phyloP scores from a whole-genome alignment of 1,140 invertebrate genomes.

The Hyles vespertilio region DNA sequence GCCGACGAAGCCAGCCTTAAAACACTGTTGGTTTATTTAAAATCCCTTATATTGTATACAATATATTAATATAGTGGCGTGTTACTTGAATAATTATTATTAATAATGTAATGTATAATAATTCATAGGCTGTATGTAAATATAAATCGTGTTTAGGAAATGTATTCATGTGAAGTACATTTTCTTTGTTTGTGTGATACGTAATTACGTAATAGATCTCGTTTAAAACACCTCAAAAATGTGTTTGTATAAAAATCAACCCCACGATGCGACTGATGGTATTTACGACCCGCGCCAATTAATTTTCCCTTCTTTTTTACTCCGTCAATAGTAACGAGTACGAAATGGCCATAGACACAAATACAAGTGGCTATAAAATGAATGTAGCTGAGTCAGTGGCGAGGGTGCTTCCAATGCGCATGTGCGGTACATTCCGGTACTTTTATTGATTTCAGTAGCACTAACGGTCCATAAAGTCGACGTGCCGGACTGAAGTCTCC shows the following conservation, averaged over 20 bases:
- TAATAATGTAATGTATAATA: conserved; percentile 27
- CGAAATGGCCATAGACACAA: conserved; percentile 74
- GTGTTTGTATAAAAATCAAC: conserved; percentile 30
- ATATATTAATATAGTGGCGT: conserved; percentile 22
- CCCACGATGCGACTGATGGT: conserved; percentile 25
- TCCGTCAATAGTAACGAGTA: conserved; percentile 63
- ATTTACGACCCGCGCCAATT: conserved; percentile 48
- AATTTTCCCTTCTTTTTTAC: conserved; percentile 59
- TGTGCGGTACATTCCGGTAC: conserved; percentile 77
- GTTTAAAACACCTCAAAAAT: conserved; percentile 13
- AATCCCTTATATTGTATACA: background rate
- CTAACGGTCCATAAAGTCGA: conserved; percentile 75
- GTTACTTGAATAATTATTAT: conserved; percentile 28
- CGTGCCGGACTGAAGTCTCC: conserved; percentile 60
- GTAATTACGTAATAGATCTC: no score
- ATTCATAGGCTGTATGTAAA: conserved; percentile 19
- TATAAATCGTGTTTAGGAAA: background rate
- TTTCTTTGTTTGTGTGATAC: background rate
- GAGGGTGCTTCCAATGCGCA: conserved; percentile 64
- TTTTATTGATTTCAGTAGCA: conserved; percentile 82
- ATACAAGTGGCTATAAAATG: conserved; percentile 73
- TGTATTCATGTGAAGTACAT: background rate
- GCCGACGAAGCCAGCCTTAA: background rate
- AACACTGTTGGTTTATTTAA: conserved; percentile 3
- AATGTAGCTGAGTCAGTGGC: conserved; percentile 70